These are phyloP conservation scores for Augiades crinisus DNA, from an alignment of 2,888 invertebrate genomes.

Conservation along the genomic window DNA sequence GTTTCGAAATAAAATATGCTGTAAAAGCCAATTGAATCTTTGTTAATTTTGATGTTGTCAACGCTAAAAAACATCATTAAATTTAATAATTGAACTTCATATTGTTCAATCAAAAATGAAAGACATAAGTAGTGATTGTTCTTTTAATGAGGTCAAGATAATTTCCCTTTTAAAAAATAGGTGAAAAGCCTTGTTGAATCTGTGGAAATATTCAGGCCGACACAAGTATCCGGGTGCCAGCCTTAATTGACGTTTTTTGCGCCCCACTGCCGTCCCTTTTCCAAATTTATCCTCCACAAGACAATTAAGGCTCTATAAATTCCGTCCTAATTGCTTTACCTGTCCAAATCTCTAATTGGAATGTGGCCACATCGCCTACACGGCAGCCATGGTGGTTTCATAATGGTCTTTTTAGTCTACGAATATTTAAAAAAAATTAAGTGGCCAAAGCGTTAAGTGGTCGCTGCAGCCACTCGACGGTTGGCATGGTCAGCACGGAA, in stretches of 20 bases:
- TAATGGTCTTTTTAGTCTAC: conserved; percentile 69
- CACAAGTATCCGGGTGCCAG: conserved; percentile 38
- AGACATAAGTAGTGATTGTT: neutral
- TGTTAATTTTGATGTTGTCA: too few species aligned
- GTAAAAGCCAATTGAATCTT: too few species aligned
- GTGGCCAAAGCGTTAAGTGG: conserved; percentile 13
- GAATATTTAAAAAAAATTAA: conserved; percentile 55
- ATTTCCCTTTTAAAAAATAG: conserved; percentile 12
- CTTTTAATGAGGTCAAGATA: conserved; percentile 8
- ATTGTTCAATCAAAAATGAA: neutral
- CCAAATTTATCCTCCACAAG: conserved; percentile 45
- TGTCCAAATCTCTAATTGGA: conserved; percentile 60
- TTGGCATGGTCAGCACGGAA: neutral
- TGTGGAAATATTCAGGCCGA: conserved; percentile 27
- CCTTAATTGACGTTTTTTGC: conserved; percentile 52
- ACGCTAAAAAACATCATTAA: too few species aligned
- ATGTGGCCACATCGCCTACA: conserved; percentile 46
- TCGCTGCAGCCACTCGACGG: neutral
- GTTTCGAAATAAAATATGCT: too few species aligned
- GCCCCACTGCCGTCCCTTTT: conserved; percentile 38
- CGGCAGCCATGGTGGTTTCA: conserved; percentile 43
- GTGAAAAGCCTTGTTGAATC: conserved; percentile 24
- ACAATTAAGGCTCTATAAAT: conserved; percentile 57
- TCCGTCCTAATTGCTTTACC: conserved; percentile 54
- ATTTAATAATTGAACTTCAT: too few species aligned